These are phyloP conservation scores for Callithrix jacchus DNA, from an alignment of 2,113 vertebrate genomes.

Conservation along the genomic window DNA sequence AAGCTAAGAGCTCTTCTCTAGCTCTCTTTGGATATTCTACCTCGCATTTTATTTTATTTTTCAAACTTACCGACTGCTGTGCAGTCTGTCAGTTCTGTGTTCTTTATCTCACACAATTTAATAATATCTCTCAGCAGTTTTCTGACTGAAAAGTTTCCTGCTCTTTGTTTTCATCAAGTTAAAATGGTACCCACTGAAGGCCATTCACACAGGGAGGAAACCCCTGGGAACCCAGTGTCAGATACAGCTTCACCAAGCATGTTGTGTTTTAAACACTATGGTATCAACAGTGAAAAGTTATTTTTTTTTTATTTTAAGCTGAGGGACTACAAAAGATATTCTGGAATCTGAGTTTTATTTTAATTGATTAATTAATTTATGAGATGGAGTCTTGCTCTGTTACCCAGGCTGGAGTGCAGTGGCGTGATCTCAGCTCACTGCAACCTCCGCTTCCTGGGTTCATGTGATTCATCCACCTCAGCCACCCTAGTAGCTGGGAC, in stretches of 20 bases:
- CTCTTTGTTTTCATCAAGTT: slow-evolving; percentile 43
- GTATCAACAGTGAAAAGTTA: slow-evolving; percentile 9
- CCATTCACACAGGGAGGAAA: slow-evolving; percentile 38
- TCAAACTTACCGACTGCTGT: neutral
- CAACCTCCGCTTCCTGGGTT: no score
- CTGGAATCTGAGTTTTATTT: slow-evolving; percentile 7
- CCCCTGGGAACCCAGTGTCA: slow-evolving; percentile 1
- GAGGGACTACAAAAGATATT: neutral
- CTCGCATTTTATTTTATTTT: neutral
- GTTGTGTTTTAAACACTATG: slow-evolving; percentile 9
- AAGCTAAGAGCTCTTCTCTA: neutral
- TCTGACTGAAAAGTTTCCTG: slow-evolving; percentile 36
- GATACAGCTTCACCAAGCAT: neutral
- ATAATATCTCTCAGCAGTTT: slow-evolving; percentile 31
- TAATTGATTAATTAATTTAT: no score
- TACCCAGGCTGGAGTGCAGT: no score
- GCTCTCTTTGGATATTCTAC: neutral
- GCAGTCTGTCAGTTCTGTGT: neutral
- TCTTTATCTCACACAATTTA: neutral
- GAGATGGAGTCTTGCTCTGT: no score
- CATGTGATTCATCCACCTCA: no score
- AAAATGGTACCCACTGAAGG: slow-evolving; percentile 30
- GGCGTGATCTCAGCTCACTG: no score
- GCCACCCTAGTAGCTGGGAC: no score
- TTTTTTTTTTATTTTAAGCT: neutral